These are phyloP conservation scores for Caenorhabditis macrosperma DNA, from an alignment of 2,888 invertebrate genomes.

Conservation along the genomic window DNA sequence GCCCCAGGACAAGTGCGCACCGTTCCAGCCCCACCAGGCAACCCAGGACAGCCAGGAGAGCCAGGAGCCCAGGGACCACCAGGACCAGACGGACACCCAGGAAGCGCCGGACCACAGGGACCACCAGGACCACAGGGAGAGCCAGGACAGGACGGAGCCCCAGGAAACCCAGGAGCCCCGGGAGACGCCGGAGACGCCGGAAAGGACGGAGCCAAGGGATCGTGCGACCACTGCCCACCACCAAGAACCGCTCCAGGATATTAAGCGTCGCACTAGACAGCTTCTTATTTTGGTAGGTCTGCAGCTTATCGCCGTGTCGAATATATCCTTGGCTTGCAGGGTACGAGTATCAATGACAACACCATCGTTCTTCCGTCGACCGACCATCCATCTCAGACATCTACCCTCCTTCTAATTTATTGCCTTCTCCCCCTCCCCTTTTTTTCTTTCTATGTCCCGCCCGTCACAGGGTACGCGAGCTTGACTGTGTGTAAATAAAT, in stretches of 20 bases:
- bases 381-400: slow-evolving; percentile 49
- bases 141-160: slow-evolving; percentile 67
- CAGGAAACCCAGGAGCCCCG: slow-evolving; percentile 69
- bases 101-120: slow-evolving; percentile 66
- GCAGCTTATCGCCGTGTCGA: background rate
- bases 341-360: slow-evolving; percentile 58
- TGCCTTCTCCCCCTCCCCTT: slow-evolving; percentile 15
- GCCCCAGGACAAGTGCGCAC: slow-evolving; percentile 70
- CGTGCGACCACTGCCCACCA: slow-evolving; percentile 70
- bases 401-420: slow-evolving; percentile 35
- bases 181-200: slow-evolving; percentile 71
- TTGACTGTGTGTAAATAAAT: slow-evolving; percentile 53
- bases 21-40: slow-evolving; percentile 71
- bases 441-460: slow-evolving; percentile 5
- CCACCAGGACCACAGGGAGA: slow-evolving; percentile 71
- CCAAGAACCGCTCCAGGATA: slow-evolving; percentile 69
- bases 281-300: slow-evolving; percentile 45
- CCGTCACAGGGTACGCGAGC: slow-evolving; percentile 48
- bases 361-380: slow-evolving; percentile 30
- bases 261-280: too few species aligned
- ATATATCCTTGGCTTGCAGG: slow-evolving; percentile 18
- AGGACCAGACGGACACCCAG: slow-evolving; percentile 71
- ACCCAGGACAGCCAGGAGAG: slow-evolving; percentile 73
- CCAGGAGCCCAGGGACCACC: slow-evolving; percentile 70
- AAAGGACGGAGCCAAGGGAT: slow-evolving; percentile 65